phyloP scores from a whole-genome alignment of 37 sponge, comb jelly and placozoan species.

The Halichondria panicea region DNA sequence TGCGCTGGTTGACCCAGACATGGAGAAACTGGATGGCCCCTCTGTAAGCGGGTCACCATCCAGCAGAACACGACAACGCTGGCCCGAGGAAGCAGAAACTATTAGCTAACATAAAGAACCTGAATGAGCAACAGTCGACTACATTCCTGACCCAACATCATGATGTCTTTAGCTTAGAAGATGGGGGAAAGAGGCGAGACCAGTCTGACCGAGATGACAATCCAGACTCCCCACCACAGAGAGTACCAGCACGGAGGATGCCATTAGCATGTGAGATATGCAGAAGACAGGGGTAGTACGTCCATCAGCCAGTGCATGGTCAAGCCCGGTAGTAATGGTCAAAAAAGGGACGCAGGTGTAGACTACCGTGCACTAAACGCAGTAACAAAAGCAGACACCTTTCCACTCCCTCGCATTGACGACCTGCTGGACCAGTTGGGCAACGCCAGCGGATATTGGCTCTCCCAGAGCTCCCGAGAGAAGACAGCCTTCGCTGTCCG shows the following conservation, averaged over 20 bases:
- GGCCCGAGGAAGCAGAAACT: conserved; percentile 1
- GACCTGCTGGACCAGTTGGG: conserved; percentile 26
- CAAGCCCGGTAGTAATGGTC: conserved; percentile 41
- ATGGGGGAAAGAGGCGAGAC: conserved; percentile 47
- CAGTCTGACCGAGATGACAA: conserved; percentile 17
- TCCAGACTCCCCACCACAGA: conserved; percentile 32
- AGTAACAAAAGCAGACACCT: conserved; percentile 38
- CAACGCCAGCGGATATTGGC: conserved; percentile 14
- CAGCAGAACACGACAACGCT: not conserved
- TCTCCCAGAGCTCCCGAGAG: conserved; percentile 16
- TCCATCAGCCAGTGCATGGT: conserved; percentile 28
- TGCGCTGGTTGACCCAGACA: conserved; percentile 3
- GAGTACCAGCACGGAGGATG: conserved; percentile 22
- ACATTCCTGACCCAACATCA: conserved; percentile 2
- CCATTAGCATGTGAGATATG: conserved; percentile 33
- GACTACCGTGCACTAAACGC: conserved; percentile 15
- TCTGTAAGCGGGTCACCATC: not conserved
- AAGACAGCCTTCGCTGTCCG: conserved; percentile 19
- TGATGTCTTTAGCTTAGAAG: conserved; percentile 28
- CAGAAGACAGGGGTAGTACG: conserved; percentile 28
- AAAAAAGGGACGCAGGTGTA: conserved; percentile 18
- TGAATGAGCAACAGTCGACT: not conserved
- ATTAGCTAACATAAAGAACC: not conserved
- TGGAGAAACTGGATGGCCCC: conserved; percentile 2
- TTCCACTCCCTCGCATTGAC: too few species aligned